Percentiles rank a stretch among this genome's conserved stretches.
These are phyloP conservation scores for Microchrysa polita DNA, from an alignment of 2,888 invertebrate genomes.

Conservation along the genomic window DNA sequence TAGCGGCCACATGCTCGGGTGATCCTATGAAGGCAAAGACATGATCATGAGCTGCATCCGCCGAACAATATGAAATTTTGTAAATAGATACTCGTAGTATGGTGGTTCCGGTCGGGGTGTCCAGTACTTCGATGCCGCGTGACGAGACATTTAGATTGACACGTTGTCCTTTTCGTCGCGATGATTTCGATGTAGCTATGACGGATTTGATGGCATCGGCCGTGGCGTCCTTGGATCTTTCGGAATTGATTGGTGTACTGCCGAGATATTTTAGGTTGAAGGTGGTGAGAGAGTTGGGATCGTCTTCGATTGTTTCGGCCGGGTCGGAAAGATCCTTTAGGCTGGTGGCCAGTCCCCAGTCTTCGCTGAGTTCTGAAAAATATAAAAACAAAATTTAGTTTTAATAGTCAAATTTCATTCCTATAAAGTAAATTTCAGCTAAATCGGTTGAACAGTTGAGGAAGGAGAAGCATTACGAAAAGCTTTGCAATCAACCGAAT, in stretches of 20 bases:
- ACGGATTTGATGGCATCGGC: constrained; percentile 85
- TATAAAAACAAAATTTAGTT: too few species aligned
- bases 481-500: too few species aligned
- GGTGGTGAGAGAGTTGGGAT: constrained; percentile 47
- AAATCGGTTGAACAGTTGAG: background rate
- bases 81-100: constrained; percentile 85
- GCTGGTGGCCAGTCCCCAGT: constrained; percentile 53
- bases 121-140: constrained; percentile 79
- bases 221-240: constrained; percentile 67
- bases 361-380: constrained; percentile 53
- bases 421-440: constrained; percentile 7
- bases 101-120: constrained; percentile 75
- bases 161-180: constrained; percentile 70
- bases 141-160: constrained; percentile 80
- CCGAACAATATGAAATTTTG: constrained; percentile 91
- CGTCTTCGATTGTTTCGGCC: constrained; percentile 30
- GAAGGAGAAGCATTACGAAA: background rate
- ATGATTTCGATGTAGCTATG: constrained; percentile 71
- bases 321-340: constrained; percentile 51
- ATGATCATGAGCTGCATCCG: constrained; percentile 83
- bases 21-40: constrained; percentile 80
- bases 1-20: constrained; percentile 49
- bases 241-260: constrained; percentile 55
- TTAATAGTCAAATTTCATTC: too few species aligned
- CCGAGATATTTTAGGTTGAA: constrained; percentile 58